phyloP scores from a whole-genome alignment of 2,888 invertebrate genomes.

The Limnephilus lunatus region DNA sequence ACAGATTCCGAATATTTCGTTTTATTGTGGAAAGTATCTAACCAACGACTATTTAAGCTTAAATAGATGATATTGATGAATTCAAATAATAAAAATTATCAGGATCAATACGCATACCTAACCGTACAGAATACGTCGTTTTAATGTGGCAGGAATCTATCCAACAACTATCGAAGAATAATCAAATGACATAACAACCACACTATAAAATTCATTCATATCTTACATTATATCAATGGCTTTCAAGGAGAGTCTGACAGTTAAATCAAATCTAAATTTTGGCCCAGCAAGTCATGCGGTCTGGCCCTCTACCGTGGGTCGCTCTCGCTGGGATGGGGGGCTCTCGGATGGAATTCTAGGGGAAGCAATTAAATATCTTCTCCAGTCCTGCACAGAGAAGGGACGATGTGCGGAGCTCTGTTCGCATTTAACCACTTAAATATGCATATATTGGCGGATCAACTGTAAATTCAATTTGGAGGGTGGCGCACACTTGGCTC shows the following conservation, averaged over 20 bases:
- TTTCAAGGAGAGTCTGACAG: conserved; percentile 56
- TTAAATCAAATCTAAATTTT: conserved; percentile 56
- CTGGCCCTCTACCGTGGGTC: conserved; percentile 2
- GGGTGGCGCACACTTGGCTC: background rate
- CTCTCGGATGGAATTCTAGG: conserved; percentile 20
- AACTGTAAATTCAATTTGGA: background rate
- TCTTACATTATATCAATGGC: background rate
- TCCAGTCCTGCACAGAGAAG: background rate
- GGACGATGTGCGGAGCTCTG: background rate
- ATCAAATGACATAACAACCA: background rate
- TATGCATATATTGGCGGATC: conserved; percentile 2
- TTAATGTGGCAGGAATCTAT: background rate
- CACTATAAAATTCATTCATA: background rate
- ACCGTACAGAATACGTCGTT: background rate
- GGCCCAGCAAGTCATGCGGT: conserved; percentile 35
- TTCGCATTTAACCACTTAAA: background rate
- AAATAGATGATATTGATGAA: too few relatives aligned
- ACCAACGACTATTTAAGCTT: too few relatives aligned
- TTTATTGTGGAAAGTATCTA: too few relatives aligned
- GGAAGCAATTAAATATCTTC: conserved; percentile 32
- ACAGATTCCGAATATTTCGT: too few relatives aligned
- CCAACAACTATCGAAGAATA: background rate
- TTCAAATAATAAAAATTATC: too few relatives aligned
- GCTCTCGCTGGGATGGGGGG: background rate
- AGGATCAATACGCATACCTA: too few relatives aligned